Base-by-base conservation (phyloP, 2,797 vertebrate species). In the Sandelia bainsii region DNA sequence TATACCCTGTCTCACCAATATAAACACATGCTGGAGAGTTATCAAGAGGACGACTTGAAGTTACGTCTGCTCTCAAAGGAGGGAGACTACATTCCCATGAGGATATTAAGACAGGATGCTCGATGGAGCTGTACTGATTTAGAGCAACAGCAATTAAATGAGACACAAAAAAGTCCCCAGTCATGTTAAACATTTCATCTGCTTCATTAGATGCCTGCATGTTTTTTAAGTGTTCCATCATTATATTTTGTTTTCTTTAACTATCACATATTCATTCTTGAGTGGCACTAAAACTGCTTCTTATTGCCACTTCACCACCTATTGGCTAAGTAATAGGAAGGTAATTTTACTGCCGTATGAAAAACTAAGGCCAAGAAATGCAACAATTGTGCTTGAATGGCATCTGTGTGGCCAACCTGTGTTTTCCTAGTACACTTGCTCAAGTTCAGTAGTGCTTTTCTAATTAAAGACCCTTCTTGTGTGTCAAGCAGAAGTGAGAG, bases 1-100 rank as follows among this genome's bases (percentile, higher is more conserved):
- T 92, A 89, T 88, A 83, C 75, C 78, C 84, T 79, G 81, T 92
- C 89, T 85, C 72, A 72, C 82, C 69, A 81, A 86, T 79, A 90
- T 91, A 90, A 86, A 91, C 80, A 90, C 52, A 34, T 74, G 73
- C 75, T 89, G 88, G 90, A 91, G 75, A 72, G 76, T 75, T 72
- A 86, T 85, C 86, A 83, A 87, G 79, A 74, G 66, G 80, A 77
- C 23, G 44, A 34, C 61, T 77, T 46, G 58, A 75, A 87, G 79
- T 82, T 80, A 80, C 8, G n/a, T 14, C 57, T 71, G 60, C 82
- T 80, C 72, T 77, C 64, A 27, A 44, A 72, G 58, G 62, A 64
- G 34, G 22, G 44, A 34, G 40, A 53, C 6, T 50, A 49, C 45
- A 51, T 62, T 72, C 75, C 60, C 50, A 19, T 42, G 61, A 75